Base-by-base conservation (phyloP, 2,888 invertebrate genomes). In the Ormyrus rosae region DNA sequence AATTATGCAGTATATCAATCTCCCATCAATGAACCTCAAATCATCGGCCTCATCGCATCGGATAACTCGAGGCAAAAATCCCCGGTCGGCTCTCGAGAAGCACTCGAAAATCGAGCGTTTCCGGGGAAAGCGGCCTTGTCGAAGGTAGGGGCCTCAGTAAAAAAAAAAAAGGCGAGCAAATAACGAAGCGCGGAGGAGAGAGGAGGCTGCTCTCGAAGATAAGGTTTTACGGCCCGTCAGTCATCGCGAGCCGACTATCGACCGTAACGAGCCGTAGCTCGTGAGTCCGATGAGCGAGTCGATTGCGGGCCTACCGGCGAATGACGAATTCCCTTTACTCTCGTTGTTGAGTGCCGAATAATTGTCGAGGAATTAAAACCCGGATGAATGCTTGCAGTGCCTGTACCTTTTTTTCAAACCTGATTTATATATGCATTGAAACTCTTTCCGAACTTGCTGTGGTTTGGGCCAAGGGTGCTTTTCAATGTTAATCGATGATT, bases 211-310 rank as follows among this genome's bases (percentile, higher is more conserved):
- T 84, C 19, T 19, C 84, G 85, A 84, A 87, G 90, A 90, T 89
- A 89, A 89, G 85, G 83, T 87, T 89, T 90, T 89, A 89, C 85
- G 86, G 83, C 87, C 86, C 85, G 88, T 88, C 89, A 87, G 85
- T 89, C 89, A 79, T 79, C 63, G 63, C 9, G 61, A 51, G 9
- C 5, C 64, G 6, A 48, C 60, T 61, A 55, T 67, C 70, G 76
- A 69, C 45, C 69, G 55, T 48, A 53, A 55, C 64, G 73, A 0
- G 19, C 19, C 19, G 19, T 19, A 19, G 19, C 0, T 1, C 19
- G 19, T 19, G 19, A 19, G 19, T 19, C 19, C 1, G 19, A 19
- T 1, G 19, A 19, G 19, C 19, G 19, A 19, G 19, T 19, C 19
- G 19, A 19, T 19, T 0, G 19, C 19, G 0, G 19, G 19, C 19